phyloP scores from a whole-genome alignment of 2,797 vertebrate genomes.

The Muscicapa striata region DNA sequence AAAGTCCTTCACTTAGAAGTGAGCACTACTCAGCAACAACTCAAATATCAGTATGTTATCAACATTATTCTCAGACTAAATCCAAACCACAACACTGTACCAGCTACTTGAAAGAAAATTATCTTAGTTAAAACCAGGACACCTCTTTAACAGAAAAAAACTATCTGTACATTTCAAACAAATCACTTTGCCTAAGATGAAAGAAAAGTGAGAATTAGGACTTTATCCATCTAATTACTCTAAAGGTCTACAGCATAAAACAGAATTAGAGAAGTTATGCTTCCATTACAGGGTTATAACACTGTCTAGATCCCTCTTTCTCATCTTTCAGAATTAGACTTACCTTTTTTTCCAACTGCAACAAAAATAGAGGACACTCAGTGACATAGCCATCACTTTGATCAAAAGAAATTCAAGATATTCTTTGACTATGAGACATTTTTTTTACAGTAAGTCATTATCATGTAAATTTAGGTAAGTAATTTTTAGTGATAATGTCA shows the following conservation, averaged over 20 bases:
- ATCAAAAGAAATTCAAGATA: neutral
- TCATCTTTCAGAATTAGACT: neutral
- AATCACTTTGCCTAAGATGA: neutral
- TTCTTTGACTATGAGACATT: neutral
- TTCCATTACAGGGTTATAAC: neutral
- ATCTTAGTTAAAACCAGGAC: neutral
- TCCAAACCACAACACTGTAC: neutral
- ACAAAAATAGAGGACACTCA: neutral
- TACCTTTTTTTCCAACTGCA: neutral
- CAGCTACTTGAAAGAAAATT: neutral
- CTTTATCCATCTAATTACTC: neutral
- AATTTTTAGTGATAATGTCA: neutral
- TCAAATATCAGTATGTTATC: neutral
- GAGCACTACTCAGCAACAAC: neutral
- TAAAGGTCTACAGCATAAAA: neutral
- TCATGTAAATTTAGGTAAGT: neutral
- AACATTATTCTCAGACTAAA: neutral
- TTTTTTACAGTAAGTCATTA: neutral
- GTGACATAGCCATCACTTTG: neutral
- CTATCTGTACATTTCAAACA: neutral
- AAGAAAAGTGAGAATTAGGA: neutral
- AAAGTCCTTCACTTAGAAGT: neutral
- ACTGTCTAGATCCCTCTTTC: neutral
- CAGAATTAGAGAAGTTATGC: neutral
- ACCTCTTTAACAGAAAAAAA: neutral